These are phyloP conservation scores for Drosophila setifemur DNA, from an alignment of 1,140 invertebrate species.

Conservation along the genomic window DNA sequence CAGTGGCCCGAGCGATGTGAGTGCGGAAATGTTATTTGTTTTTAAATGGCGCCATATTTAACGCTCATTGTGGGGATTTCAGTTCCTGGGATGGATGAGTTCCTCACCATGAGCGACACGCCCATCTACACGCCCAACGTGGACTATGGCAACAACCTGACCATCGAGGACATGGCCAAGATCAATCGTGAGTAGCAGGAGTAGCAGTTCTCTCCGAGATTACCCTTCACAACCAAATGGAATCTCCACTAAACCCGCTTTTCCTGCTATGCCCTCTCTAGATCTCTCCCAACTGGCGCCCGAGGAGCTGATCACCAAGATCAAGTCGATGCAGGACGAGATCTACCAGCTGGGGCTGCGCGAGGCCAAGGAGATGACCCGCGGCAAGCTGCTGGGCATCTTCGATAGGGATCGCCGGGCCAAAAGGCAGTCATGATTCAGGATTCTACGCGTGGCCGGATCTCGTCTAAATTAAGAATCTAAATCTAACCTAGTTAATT, in stretches of 20 bases:
- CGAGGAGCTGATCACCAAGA: constrained; percentile 93
- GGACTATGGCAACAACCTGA: constrained; percentile 85
- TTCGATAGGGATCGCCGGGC: constrained; percentile 83
- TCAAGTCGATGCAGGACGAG: constrained; percentile 95
- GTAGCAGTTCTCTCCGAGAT: background rate
- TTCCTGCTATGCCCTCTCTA: no score
- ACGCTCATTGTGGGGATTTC: background rate
- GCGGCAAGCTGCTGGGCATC: constrained; percentile 96
- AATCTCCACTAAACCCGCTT: no score
- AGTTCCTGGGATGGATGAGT: constrained; percentile 91
- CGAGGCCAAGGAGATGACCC: constrained; percentile 97
- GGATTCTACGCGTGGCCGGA: no score
- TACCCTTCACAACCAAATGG: no score
- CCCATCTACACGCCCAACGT: constrained; percentile 83
- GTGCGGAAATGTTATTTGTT: constrained; percentile 59
- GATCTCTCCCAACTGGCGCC: constrained; percentile 92
- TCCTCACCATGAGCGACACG: constrained; percentile 84
- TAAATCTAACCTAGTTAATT: background rate
- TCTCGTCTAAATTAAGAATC: no score
- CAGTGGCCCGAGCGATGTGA: constrained; percentile 97
- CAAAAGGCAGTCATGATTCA: constrained; percentile 26
- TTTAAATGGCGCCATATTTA: constrained; percentile 16
- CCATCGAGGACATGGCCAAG: constrained; percentile 87
- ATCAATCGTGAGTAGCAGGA: constrained; percentile 87
- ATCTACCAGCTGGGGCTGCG: constrained; percentile 96